Conservation (phyloP, 2,888 invertebrate genomes). For the Polydesmus complanatus region DNA sequence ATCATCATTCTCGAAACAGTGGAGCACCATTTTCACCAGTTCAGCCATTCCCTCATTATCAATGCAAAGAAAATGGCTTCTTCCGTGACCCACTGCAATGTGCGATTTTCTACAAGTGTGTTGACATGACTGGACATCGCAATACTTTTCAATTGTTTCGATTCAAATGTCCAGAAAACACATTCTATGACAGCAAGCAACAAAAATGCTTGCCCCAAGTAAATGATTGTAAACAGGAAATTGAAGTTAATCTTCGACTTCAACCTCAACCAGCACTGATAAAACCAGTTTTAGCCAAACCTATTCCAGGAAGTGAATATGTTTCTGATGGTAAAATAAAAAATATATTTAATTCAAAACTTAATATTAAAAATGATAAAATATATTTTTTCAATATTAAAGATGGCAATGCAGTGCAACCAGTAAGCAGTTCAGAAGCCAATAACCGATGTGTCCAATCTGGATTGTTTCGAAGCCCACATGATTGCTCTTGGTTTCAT, state of each 20-base stretch:
- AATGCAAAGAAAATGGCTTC: slow-evolving; percentile 11
- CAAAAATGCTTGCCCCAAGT: slow-evolving; percentile 7
- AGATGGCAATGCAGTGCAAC: not conserved
- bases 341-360: no score
- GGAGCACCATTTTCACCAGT: no score
- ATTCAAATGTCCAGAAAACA: slow-evolving; percentile 11
- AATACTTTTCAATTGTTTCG: slow-evolving; percentile 5
- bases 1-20: not conserved
- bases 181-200: slow-evolving; percentile 5
- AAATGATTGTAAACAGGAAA: not conserved
- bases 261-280: not conserved
- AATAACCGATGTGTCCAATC: slow-evolving; percentile 5
- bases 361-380: no score
- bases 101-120: slow-evolving; percentile 12
- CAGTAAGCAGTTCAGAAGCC: not conserved
- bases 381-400: not conserved
- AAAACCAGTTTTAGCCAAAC: not conserved
- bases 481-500: slow-evolving; percentile 10
- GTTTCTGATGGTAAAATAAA: not conserved
- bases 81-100: slow-evolving; percentile 13
- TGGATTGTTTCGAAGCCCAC: slow-evolving; percentile 11
- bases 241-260: not conserved
- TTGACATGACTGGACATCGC: slow-evolving; percentile 6
- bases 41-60: not conserved
- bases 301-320: slow-evolving; percentile 2